Percentiles rank a stretch among this genome's conserved stretches.
These are phyloP conservation scores for Cerastis leucographa DNA, from an alignment of 2,888 invertebrate genomes.

Conservation along the genomic window DNA sequence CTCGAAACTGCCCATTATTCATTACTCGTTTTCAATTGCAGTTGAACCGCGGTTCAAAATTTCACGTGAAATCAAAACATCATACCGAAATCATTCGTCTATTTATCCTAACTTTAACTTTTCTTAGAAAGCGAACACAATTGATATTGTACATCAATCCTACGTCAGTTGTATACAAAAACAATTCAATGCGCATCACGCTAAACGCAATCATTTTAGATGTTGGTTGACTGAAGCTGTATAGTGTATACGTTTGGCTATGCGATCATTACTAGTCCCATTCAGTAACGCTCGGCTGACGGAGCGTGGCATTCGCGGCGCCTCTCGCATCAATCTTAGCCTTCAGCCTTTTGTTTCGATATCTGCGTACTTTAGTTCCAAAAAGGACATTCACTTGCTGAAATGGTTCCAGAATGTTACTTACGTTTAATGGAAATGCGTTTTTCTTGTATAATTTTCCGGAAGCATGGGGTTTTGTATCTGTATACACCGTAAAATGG, in stretches of 20 bases:
- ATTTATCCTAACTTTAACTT: not conserved
- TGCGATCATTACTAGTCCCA: constrained; percentile 77
- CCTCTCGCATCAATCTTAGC: constrained; percentile 75
- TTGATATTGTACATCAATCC: constrained; percentile 31
- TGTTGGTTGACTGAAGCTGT: constrained; percentile 53
- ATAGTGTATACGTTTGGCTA: constrained; percentile 67
- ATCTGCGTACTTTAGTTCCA: constrained; percentile 45
- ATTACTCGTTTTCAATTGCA: not conserved
- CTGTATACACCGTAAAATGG: not conserved
- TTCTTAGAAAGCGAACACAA: constrained; percentile 42
- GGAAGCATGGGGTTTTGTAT: not conserved
- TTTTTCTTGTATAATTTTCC: not conserved
- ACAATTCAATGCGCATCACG: constrained; percentile 45
- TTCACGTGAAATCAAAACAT: not conserved
- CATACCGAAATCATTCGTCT: not conserved
- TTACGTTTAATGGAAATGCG: not conserved
- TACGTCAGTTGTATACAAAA: constrained; percentile 28
- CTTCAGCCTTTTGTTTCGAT: constrained; percentile 70
- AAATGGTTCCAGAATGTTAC: constrained; percentile 2
- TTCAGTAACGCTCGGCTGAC: constrained; percentile 85
- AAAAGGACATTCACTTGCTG: constrained; percentile 26
- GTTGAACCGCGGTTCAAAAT: not conserved
- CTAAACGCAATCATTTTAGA: constrained; percentile 55
- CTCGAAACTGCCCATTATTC: not conserved
- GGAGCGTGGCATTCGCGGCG: constrained; percentile 79